phyloP scores from a whole-genome alignment of 2,113 vertebrate species.

The Eonycteris spelaea region DNA sequence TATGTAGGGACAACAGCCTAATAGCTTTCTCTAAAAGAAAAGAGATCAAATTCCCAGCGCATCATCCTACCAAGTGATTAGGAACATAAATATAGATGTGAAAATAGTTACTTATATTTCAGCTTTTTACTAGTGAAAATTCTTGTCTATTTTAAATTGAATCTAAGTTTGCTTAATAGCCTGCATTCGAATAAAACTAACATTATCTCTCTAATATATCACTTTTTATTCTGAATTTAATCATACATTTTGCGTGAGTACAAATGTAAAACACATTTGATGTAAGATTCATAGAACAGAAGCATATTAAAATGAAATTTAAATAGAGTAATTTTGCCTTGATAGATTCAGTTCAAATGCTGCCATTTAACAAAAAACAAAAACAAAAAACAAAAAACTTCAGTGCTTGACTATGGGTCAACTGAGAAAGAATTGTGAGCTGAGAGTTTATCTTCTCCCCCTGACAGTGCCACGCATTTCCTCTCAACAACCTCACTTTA shows the following conservation, averaged over 20 bases:
- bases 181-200: slow-evolving; percentile 34
- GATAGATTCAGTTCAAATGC: slow-evolving; percentile 15
- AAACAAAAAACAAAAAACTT: background rate
- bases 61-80: background rate
- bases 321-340: slow-evolving; percentile 46
- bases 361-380: slow-evolving; percentile 1
- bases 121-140: slow-evolving; percentile 30
- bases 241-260: slow-evolving; percentile 44
- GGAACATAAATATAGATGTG: background rate
- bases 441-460: background rate
- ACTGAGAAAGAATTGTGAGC: background rate
- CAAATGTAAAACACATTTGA: slow-evolving; percentile 44
- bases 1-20: background rate
- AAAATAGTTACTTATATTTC: slow-evolving; percentile 30
- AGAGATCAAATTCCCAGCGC: background rate
- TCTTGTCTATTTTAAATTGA: slow-evolving; percentile 35
- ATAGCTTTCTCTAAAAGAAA: background rate
- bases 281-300: slow-evolving; percentile 36
- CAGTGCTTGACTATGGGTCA: background rate
- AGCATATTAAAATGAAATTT: slow-evolving; percentile 50
- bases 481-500: background rate
- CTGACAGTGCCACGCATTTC: background rate
- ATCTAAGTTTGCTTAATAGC: slow-evolving; percentile 28
- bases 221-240: slow-evolving; percentile 53
- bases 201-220: slow-evolving; percentile 6